Evolutionary conservation across 2,797 vertebrate genomes (phyloP).

Genomic region (Neosilurus hyrtlii): DNA sequence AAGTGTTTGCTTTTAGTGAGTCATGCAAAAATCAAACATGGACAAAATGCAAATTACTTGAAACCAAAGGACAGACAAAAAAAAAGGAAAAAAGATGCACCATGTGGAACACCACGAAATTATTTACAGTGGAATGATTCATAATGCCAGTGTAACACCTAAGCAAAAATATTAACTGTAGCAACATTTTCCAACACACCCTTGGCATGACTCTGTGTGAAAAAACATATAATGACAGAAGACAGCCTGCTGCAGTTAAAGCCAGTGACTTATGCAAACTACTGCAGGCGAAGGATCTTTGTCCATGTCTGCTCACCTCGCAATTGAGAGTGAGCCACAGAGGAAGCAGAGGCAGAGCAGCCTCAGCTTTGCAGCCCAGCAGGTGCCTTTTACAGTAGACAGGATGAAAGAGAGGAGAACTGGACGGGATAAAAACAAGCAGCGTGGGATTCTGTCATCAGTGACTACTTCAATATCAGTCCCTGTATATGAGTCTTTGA

Average conservation of each 20-base stretch:
- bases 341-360: slow-evolving; percentile 24
- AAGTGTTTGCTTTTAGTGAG: slow-evolving; percentile 2
- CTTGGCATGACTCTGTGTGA: slow-evolving; percentile 17
- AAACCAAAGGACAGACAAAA: neutral
- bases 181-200: slow-evolving; percentile 3
- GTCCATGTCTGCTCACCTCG: slow-evolving; percentile 26
- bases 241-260: slow-evolving; percentile 36
- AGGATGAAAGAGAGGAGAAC: slow-evolving; percentile 29
- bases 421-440: slow-evolving; percentile 37
- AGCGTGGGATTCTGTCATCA: slow-evolving; percentile 13
- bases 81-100: too few relatives aligned
- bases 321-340: slow-evolving; percentile 30
- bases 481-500: slow-evolving; percentile 1
- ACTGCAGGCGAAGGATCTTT: slow-evolving; percentile 44
- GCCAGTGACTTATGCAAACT: slow-evolving; percentile 52
- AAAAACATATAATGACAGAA: slow-evolving; percentile 42
- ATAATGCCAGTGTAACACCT: neutral
- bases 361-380: slow-evolving; percentile 33
- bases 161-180: neutral
- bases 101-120: neutral
- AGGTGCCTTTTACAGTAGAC: slow-evolving; percentile 40
- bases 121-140: neutral
- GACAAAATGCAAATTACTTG: neutral
- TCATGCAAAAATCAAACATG: slow-evolving; percentile 6
- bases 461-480: slow-evolving; percentile 19